Conservation (phyloP, 2,113 vertebrate genomes). For the Mungos mungo region DNA sequence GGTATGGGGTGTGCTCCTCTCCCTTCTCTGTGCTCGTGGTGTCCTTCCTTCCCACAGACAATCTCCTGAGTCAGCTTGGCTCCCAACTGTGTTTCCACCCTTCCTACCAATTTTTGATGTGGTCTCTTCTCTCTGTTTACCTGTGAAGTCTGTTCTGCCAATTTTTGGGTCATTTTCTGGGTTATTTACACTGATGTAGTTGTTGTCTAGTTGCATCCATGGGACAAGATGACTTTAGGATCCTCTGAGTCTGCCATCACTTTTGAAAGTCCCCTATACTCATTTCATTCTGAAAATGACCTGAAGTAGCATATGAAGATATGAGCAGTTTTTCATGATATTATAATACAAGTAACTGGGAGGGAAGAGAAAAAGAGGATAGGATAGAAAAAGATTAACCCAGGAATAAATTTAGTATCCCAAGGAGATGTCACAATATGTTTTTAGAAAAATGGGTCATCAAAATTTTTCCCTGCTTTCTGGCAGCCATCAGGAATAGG, state of each 20-base stretch:
- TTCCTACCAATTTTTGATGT: background rate
- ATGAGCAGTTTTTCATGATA: background rate
- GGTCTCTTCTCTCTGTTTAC: background rate
- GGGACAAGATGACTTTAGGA: background rate
- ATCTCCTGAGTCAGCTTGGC: background rate
- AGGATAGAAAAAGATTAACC: constrained; percentile 8
- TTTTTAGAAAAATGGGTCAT: background rate
- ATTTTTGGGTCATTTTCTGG: background rate
- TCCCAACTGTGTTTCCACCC: background rate
- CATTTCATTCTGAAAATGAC: constrained; percentile 15
- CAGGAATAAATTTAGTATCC: background rate
- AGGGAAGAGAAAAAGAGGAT: background rate
- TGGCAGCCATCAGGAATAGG: background rate
- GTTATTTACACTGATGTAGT: background rate
- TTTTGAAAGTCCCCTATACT: background rate
- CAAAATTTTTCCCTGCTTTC: constrained; percentile 1
- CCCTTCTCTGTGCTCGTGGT: background rate
- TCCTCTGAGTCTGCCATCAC: background rate
- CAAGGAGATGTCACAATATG: background rate
- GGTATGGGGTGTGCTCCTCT: background rate
- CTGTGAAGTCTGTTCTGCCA: background rate
- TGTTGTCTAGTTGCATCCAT: background rate
- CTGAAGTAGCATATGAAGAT: background rate
- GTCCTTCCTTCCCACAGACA: background rate
- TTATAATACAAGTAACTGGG: background rate